phyloP scores from a whole-genome alignment of 2,888 invertebrate genomes.

The Schizotus pectinicornis region DNA sequence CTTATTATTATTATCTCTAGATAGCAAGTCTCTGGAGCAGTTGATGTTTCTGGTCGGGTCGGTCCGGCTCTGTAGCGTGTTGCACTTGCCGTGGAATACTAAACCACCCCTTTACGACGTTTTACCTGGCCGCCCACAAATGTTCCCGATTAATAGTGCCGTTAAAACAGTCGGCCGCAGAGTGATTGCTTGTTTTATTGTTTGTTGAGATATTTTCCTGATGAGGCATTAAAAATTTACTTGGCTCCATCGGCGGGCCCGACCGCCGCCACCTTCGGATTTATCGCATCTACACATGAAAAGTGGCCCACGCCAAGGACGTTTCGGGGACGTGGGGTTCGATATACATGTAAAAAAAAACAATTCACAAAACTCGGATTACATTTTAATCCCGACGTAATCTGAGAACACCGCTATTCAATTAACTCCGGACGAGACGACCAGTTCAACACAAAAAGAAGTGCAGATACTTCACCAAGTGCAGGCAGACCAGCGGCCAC shows the following conservation, averaged over 20 bases:
- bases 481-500: no score
- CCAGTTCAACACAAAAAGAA: conserved; percentile 20
- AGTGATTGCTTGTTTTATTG: conserved; percentile 42
- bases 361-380: conserved; percentile 31
- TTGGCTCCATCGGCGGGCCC: conserved; percentile 15
- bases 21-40: no score
- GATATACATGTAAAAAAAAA: conserved; percentile 13
- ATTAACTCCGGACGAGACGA: conserved; percentile 34
- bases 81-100: conserved; percentile 28
- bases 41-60: not conserved
- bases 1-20: no score
- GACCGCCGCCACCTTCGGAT: conserved; percentile 8
- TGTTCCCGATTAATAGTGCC: conserved; percentile 37
- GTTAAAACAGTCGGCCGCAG: conserved; percentile 35
- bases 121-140: conserved; percentile 20
- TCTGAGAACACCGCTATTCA: conserved; percentile 37
- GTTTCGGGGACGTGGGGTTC: conserved; percentile 14
- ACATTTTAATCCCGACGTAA: conserved; percentile 30
- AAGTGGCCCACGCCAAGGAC: conserved; percentile 13
- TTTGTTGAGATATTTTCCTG: conserved; percentile 36
- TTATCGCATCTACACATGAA: conserved; percentile 33
- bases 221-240: conserved; percentile 38
- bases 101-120: conserved; percentile 27
- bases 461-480: no score
- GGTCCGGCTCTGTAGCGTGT: not conserved